Base-by-base conservation (phyloP, 2,888 invertebrate species). In the Tetragonisca angustula region DNA sequence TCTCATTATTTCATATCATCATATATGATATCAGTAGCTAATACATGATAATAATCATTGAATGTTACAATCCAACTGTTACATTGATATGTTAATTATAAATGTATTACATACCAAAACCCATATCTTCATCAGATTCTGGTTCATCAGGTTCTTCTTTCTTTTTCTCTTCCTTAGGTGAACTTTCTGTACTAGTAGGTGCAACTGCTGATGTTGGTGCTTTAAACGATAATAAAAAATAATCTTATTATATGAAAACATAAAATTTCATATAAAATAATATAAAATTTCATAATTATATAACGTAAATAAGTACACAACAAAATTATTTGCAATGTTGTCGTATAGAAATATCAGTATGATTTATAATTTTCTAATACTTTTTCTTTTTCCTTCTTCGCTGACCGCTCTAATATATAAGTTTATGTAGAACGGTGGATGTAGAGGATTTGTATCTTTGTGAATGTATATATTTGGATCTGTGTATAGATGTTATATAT, bases 111-210 rank as follows among this genome's bases (percentile, higher is more conserved):
- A 95, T 94, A 96, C 98, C 98, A 95, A 99, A 97, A 95, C 98
- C 98, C 98, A 98, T 98, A 95, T 98, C 98, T 91, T 98, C 98
- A 91, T 98, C 98, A 83, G 97, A 97, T 94, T 98, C 98, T 92
- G 97, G 97, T 88, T 97, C 56, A 24, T 59, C 97, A 92, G 97
- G 96, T 93, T 96, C 97, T 94, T 97, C 97, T 94, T 98, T 97
- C 95, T 97, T 97, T 94, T 97, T 96, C 93, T 97, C 97, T 94
- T 97, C 96, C 92, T 96, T 96, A 86, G 96, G 96, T 69, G 95
- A 95, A 52, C 95, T 95, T 5, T 95, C 95, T 21, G 83, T 95
- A 80, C 96, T 96, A 13, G 96, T 96, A 43, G 97, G 96, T 0
- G 97, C 96, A 6, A 97, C 96, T 56, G 90, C 92, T 21, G 90